These are phyloP conservation scores for Atrichornis clamosus DNA, from an alignment of 2,113 vertebrate species.

Conservation along the genomic window DNA sequence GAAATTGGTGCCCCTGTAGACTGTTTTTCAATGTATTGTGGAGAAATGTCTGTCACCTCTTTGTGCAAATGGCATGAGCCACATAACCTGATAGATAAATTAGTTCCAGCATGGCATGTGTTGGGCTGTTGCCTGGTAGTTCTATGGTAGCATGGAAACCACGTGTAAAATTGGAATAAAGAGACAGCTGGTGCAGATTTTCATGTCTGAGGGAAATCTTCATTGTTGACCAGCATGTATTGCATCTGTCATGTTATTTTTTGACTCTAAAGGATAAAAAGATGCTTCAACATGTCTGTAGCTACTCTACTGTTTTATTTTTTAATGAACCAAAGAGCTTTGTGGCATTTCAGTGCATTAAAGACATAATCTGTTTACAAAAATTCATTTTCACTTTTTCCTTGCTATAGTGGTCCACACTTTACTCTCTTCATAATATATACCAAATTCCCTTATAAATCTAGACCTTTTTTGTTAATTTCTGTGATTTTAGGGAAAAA, in stretches of 20 bases:
- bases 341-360: background rate
- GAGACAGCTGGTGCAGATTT: slow-evolving; percentile 6
- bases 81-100: background rate
- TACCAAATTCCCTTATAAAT: background rate
- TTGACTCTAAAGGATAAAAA: background rate
- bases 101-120: background rate
- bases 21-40: background rate
- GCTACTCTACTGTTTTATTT: background rate
- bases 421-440: background rate
- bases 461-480: background rate
- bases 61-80: background rate
- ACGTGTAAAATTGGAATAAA: background rate
- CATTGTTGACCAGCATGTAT: background rate
- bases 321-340: background rate
- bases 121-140: background rate
- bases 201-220: background rate
- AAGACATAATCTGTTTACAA: background rate
- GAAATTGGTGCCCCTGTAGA: background rate
- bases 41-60: background rate
- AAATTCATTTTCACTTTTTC: background rate
- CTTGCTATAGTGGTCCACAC: accelerated
- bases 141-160: background rate
- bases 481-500: background rate
- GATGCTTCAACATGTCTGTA: background rate
- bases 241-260: background rate